Conservation (phyloP, 2,113 vertebrate species). For the Stictonetta naevosa region DNA sequence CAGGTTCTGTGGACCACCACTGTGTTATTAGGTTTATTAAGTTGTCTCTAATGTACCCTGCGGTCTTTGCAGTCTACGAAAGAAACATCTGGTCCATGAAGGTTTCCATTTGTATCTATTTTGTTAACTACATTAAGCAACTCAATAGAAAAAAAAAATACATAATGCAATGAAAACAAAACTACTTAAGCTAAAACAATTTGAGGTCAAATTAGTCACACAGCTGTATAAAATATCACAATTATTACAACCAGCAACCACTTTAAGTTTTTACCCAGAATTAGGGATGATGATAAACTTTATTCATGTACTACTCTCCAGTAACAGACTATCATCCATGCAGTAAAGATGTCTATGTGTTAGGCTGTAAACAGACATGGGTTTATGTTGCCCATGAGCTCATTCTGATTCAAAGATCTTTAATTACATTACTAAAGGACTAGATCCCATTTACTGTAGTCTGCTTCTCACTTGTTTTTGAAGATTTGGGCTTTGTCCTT, state of each 20-base stretch:
- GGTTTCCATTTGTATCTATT: constrained; percentile 38
- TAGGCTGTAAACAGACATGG: not conserved
- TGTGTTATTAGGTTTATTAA: constrained; percentile 54
- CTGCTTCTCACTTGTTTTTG: not conserved
- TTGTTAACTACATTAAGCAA: constrained; percentile 10
- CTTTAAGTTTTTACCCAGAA: not conserved
- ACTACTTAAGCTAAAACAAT: not conserved
- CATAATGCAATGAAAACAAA: constrained; percentile 10
- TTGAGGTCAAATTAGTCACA: constrained; percentile 11
- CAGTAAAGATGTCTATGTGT: not conserved
- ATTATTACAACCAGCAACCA: not conserved
- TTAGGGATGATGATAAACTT: not conserved
- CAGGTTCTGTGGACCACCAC: constrained; percentile 2
- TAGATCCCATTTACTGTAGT: not conserved
- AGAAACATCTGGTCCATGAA: constrained; percentile 41
- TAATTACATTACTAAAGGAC: not conserved
- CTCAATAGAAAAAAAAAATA: not conserved
- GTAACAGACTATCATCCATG: not conserved
- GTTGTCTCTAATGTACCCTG: not conserved
- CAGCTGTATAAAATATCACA: not conserved
- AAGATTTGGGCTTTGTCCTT: not conserved
- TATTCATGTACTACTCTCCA: not conserved
- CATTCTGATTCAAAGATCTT: not conserved
- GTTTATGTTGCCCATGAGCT: not conserved
- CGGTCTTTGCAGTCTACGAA: constrained; percentile 7